phyloP scores from a whole-genome alignment of 2,888 invertebrate genomes.

The Clunio marinus region DNA sequence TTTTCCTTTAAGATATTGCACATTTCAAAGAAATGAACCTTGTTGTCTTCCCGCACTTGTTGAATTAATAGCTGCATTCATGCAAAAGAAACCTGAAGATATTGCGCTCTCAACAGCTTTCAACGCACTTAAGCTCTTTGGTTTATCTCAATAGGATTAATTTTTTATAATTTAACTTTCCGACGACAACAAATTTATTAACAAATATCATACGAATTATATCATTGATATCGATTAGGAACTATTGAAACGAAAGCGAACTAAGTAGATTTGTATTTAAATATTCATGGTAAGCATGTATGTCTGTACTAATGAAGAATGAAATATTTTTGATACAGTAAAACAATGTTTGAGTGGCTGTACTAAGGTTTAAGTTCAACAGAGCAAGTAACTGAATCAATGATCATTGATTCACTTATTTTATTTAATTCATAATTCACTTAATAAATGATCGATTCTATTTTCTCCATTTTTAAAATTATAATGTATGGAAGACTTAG shows the following conservation, averaged over 20 bases:
- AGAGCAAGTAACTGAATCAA: neutral
- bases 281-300: too few relatives aligned
- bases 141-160: conserved; percentile 63
- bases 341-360: neutral
- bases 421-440: neutral
- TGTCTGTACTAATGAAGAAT: too few relatives aligned
- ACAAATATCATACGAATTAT: too few relatives aligned
- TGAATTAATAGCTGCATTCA: conserved; percentile 90
- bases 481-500: too few relatives aligned
- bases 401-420: neutral
- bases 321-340: conserved; percentile 14
- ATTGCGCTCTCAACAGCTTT: conserved; percentile 86
- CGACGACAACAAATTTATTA: too few relatives aligned
- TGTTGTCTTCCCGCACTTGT: conserved; percentile 89
- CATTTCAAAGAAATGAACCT: conserved; percentile 94
- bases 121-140: conserved; percentile 86
- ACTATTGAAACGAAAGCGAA: too few relatives aligned
- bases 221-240: too few relatives aligned
- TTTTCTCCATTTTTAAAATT: conserved; percentile 8
- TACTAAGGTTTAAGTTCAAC: conserved; percentile 14
- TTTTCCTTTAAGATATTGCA: conserved; percentile 65
- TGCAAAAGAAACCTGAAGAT: conserved; percentile 80
- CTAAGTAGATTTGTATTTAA: too few relatives aligned
- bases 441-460: too few relatives aligned
- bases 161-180: too few relatives aligned